phyloP scores from a whole-genome alignment of 2,113 vertebrate genomes.

The Leucosticte australis region DNA sequence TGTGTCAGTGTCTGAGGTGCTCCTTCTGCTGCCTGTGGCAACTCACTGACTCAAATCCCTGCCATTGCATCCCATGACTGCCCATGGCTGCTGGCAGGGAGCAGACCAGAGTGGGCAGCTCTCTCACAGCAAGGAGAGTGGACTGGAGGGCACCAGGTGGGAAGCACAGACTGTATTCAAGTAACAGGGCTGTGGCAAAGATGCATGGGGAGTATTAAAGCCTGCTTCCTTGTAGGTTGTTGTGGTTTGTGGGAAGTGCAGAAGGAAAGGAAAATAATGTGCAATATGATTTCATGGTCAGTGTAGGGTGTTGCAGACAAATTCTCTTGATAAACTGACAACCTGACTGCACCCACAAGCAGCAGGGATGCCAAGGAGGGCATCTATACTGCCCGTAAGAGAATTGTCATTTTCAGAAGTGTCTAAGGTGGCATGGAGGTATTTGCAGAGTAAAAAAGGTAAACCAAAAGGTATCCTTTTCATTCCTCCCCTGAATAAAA shows the following conservation, averaged over 20 bases:
- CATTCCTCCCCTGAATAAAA: not conserved
- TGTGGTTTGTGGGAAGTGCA: not conserved
- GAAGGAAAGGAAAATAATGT: not conserved
- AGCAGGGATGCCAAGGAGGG: not conserved
- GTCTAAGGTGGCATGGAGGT: not conserved
- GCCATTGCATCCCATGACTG: fast-evolving
- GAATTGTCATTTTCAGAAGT: not conserved
- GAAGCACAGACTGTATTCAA: not conserved
- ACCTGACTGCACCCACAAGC: not conserved
- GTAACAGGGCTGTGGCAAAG: not conserved
- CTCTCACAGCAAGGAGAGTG: not conserved
- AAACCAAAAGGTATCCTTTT: not conserved
- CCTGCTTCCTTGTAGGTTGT: not conserved
- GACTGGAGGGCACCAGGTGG: not conserved
- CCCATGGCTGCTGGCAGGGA: not conserved
- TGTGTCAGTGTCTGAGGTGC: not conserved
- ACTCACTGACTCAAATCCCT: not conserved
- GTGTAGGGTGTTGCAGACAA: not conserved
- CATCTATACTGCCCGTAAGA: not conserved
- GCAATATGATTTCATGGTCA: not conserved
- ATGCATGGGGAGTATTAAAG: not conserved
- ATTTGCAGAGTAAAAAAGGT: not conserved
- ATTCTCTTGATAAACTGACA: not conserved
- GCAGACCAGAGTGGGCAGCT: not conserved
- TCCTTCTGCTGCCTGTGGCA: not conserved